Conservation (phyloP, 2,113 vertebrate species). For the Labrus mixtus region DNA sequence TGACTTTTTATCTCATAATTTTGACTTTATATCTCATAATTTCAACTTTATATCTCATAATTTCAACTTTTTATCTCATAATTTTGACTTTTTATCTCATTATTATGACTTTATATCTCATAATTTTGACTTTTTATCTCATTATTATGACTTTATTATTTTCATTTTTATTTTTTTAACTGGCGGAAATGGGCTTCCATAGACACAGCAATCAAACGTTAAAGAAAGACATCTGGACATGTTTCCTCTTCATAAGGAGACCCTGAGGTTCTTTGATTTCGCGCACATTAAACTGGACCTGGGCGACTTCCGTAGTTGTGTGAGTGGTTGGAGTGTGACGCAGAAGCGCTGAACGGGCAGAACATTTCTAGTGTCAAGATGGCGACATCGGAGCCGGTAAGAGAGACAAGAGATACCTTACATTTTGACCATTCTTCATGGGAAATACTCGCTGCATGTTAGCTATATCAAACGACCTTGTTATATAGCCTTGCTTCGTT, state of each 20-base stretch:
- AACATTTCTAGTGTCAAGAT: constrained; percentile 84
- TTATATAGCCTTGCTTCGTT: background rate
- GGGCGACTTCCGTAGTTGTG: constrained; percentile 76
- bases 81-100: too few species aligned
- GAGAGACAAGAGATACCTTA: constrained; percentile 52
- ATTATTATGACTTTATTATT: too few species aligned
- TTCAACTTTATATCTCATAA: too few species aligned
- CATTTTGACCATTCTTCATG: background rate
- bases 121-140: too few species aligned
- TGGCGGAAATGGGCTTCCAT: too few species aligned
- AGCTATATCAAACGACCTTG: rapidly evolving
- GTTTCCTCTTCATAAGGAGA: background rate
- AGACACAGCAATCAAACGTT: too few species aligned
- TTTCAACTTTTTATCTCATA: too few species aligned
- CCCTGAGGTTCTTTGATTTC: background rate
- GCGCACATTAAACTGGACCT: background rate
- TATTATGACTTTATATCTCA: too few species aligned
- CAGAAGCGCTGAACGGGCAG: constrained; percentile 75
- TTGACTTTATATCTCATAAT: too few species aligned
- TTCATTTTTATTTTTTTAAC: too few species aligned
- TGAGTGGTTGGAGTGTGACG: constrained; percentile 76
- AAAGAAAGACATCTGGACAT: too few species aligned
- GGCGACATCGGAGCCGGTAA: constrained; percentile 90
- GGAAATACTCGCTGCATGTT: background rate
- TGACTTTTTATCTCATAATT: too few species aligned